Evolutionary conservation across 2,797 vertebrate genomes (phyloP), one percentile per base, ranked within the genome.

Genomic region (Sebastes nivosus): DNA sequence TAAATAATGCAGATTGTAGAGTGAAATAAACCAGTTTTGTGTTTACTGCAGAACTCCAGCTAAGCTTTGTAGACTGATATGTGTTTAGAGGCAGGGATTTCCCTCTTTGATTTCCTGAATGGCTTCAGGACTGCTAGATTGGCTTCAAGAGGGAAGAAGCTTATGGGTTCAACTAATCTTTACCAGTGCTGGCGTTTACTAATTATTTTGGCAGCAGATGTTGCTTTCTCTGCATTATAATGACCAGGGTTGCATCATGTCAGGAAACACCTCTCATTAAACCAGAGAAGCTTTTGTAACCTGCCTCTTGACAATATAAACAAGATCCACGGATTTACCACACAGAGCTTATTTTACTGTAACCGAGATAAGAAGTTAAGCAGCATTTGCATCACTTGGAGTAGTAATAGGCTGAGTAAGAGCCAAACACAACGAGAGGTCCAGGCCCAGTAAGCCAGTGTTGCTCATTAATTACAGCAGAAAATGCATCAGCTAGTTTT

Each of bases 101-200:
- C 66, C 64, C 63, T 67, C 65, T 77, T 80, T 80, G 64, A 77
- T 83, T 80, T 80, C 72, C 69, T 79, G n/a, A 77, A 81, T 83
- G 63, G 60, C 72, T 77, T 68, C 72, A 67, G 64, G 72, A 79
- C 46, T 72, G 30, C 70, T 67, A 59, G 67, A 83, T 68, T 67
- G 75, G 34, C 68, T 85, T 77, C 57, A 59, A 63, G 75, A 67
- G n/a, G 30, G 30, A 59, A 79, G 59, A 77, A 54, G 59, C 27
- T 79, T 60, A 80, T 6, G 70, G 61, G 64, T 79, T 82, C 30
- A 67, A 60, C 71, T 86, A 84, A 86, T 89, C 86, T 85, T 77
- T 50, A 80, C 73, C 57, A 67, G 1, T 66, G 66, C 58, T 72
- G 75, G 75, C 69, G 30, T 75, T 87, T 75, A 2, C 77, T 82